Percentiles rank a stretch among this genome's conserved stretches.
phyloP scores from a whole-genome alignment of 2,888 invertebrate species.

The Dioctria linearis region DNA sequence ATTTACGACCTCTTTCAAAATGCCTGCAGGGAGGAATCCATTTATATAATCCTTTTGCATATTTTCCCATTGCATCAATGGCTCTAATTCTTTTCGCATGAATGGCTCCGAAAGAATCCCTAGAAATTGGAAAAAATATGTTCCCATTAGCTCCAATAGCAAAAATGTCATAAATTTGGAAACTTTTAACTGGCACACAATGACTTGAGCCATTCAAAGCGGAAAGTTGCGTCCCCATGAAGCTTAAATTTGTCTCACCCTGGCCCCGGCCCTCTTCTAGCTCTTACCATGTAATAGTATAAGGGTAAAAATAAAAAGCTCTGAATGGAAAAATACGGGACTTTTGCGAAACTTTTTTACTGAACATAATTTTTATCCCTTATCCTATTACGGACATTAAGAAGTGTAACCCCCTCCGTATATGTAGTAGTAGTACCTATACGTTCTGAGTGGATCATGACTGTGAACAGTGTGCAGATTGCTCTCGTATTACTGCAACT shows the following conservation, averaged over 20 bases:
- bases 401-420: constrained; percentile 12
- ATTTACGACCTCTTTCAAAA: not conserved
- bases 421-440: too few relatives aligned
- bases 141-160: constrained; percentile 50
- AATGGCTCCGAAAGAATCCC: constrained; percentile 34
- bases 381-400: constrained; percentile 55
- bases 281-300: too few relatives aligned
- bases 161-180: constrained; percentile 36
- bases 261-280: not conserved
- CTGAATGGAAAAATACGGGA: constrained; percentile 52
- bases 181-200: constrained; percentile 52
- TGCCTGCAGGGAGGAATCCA: not conserved
- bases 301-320: constrained; percentile 31
- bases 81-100: constrained; percentile 37
- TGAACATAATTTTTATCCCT: constrained; percentile 56
- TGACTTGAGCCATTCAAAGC: constrained; percentile 54
- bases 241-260: constrained; percentile 25
- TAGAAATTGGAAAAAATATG: constrained; percentile 43
- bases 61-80: constrained; percentile 12
- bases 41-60: constrained; percentile 10
- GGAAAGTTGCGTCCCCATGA: constrained; percentile 21
- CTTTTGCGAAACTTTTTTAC: constrained; percentile 50
- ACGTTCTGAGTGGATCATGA: not conserved
- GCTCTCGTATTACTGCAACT: constrained; percentile 38
- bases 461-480: constrained; percentile 41